phyloP scores from a whole-genome alignment of 2,888 invertebrate species.

The Chouioia cunea region DNA sequence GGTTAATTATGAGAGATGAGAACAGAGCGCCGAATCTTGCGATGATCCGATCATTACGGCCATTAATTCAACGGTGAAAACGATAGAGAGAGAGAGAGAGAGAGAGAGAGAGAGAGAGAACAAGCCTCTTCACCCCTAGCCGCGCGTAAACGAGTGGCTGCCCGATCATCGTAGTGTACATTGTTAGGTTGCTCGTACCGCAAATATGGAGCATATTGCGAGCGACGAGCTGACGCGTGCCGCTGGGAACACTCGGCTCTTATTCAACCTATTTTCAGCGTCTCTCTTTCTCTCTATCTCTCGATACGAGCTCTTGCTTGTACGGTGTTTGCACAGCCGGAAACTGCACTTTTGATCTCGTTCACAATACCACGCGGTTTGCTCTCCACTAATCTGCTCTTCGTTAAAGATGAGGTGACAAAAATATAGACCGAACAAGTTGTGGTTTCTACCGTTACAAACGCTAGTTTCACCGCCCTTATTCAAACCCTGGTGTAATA shows the following conservation, averaged over 20 bases:
- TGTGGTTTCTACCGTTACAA: no score
- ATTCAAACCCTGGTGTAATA: background rate
- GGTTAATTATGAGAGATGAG: background rate
- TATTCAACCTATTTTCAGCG: background rate
- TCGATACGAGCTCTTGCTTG: background rate
- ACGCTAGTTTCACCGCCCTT: background rate
- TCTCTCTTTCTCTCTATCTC: background rate
- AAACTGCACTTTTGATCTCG: no score
- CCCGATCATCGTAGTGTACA: constrained; percentile 22
- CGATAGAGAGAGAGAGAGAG: constrained; percentile 2
- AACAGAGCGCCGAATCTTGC: background rate
- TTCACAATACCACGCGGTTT: no score
- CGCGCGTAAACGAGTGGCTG: constrained; percentile 4
- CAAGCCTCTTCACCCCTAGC: no score
- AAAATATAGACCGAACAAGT: no score
- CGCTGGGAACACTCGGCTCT: constrained; percentile 12
- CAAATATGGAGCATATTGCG: constrained; percentile 2
- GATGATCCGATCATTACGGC: constrained; percentile 7
- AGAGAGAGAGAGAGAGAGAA: constrained; percentile 25
- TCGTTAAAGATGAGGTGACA: no score
- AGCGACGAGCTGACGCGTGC: background rate
- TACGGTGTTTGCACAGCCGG: background rate
- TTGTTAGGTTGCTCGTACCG: background rate
- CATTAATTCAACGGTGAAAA: constrained; percentile 5
- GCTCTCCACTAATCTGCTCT: no score